These are phyloP conservation scores for Tangara arthus DNA, from an alignment of 2,797 vertebrate genomes.

Conservation along the genomic window DNA sequence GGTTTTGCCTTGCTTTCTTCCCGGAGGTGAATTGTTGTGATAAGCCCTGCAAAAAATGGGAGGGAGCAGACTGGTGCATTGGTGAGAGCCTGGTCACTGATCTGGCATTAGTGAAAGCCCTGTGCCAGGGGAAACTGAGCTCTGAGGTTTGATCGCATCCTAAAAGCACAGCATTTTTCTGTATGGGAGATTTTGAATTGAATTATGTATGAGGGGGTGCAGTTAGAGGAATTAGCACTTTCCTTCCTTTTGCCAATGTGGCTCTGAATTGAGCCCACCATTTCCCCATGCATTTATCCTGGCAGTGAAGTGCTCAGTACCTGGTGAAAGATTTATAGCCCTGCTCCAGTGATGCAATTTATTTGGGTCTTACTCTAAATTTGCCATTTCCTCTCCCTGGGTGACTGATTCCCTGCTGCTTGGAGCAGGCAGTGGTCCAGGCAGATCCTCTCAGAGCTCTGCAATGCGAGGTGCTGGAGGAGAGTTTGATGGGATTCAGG, in stretches of 20 bases:
- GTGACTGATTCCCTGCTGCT: neutral
- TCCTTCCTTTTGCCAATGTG: neutral
- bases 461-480: neutral
- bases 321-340: neutral
- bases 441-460: neutral
- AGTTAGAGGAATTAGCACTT: neutral
- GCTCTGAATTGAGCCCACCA: neutral
- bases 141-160: neutral
- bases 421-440: neutral
- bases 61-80: neutral
- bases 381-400: neutral
- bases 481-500: neutral
- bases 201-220: neutral
- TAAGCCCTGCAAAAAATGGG: neutral
- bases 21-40: neutral
- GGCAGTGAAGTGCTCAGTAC: neutral
- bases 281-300: neutral
- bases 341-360: neutral
- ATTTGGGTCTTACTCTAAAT: constrained; percentile 9
- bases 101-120: neutral
- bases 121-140: neutral
- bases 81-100: neutral
- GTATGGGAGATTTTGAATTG: neutral
- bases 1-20: constrained; percentile 15
- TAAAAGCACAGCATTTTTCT: neutral